These are phyloP conservation scores for Ypsolopha scabrella DNA, from an alignment of 2,888 invertebrate genomes.

Conservation along the genomic window DNA sequence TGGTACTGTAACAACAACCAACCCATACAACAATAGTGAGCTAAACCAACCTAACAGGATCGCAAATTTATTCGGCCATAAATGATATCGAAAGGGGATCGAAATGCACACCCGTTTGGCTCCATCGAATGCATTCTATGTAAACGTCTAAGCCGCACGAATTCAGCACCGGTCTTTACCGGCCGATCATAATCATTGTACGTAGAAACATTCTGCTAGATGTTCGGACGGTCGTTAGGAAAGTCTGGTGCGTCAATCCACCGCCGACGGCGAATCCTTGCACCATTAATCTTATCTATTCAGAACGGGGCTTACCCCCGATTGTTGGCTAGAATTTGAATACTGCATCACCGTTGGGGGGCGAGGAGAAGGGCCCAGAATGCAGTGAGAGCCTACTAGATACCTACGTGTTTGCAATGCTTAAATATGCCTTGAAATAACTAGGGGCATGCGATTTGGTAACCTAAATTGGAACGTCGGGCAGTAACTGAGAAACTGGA, in stretches of 20 bases:
- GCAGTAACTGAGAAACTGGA: neutral
- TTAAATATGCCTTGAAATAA: constrained; percentile 17
- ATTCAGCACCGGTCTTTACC: constrained; percentile 11
- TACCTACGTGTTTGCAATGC: constrained; percentile 24
- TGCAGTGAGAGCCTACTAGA: constrained; percentile 15
- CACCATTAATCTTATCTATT: constrained; percentile 55
- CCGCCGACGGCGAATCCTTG: constrained; percentile 26
- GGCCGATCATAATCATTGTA: constrained; percentile 23
- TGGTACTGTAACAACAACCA: neutral
- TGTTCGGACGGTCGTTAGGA: constrained; percentile 18
- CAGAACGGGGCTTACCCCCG: constrained; percentile 32
- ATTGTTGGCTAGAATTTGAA: constrained; percentile 40
- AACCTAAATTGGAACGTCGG: neutral
- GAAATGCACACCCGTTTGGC: constrained; percentile 7
- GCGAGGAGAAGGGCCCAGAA: constrained; percentile 14
- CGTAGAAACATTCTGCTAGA: constrained; percentile 12
- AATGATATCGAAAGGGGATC: constrained; percentile 17
- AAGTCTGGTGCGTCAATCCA: constrained; percentile 22
- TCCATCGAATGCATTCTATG: constrained; percentile 2
- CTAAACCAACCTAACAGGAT: constrained; percentile 19
- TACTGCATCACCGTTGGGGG: constrained; percentile 22
- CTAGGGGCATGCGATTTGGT: neutral
- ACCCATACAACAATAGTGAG: neutral
- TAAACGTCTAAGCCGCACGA: constrained; percentile 4
- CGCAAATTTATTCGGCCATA: constrained; percentile 22